These are phyloP conservation scores for Isaurus tuberculatus DNA, from an alignment of 92 coral and sea anemone genomes.

Conservation along the genomic window DNA sequence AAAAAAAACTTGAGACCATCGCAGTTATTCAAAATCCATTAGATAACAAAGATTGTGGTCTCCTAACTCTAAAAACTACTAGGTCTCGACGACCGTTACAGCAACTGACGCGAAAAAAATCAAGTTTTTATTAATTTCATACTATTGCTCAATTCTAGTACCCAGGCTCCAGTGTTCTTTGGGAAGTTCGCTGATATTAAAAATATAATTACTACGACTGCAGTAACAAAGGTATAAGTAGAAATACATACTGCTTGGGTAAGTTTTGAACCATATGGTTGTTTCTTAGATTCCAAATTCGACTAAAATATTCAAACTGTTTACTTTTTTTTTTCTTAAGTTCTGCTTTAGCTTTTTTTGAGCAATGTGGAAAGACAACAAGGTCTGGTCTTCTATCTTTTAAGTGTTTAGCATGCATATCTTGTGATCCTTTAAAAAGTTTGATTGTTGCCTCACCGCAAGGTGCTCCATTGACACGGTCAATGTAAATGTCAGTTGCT, in stretches of 20 bases:
- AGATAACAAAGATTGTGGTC: slow-evolving; percentile 1
- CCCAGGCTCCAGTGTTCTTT: not conserved
- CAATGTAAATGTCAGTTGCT: slow-evolving; percentile 44
- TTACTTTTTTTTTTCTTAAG: slow-evolving; percentile 37
- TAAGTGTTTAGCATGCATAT: slow-evolving; percentile 12
- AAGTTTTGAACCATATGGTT: slow-evolving; percentile 56
- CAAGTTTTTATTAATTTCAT: not conserved
- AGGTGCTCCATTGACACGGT: slow-evolving; percentile 30
- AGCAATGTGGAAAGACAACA: slow-evolving; percentile 27
- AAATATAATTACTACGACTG: not conserved
- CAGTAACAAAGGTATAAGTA: slow-evolving; percentile 45
- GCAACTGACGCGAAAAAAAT: not conserved
- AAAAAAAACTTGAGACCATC: not conserved
- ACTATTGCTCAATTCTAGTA: not conserved
- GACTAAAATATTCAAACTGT: slow-evolving; percentile 46
- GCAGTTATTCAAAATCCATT: not conserved
- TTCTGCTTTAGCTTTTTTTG: slow-evolving; percentile 38
- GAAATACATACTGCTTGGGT: slow-evolving; percentile 57
- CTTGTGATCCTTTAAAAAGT: slow-evolving; percentile 47
- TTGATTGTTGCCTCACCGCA: slow-evolving; percentile 16
- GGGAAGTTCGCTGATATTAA: not conserved
- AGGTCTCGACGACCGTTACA: not conserved
- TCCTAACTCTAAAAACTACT: not conserved
- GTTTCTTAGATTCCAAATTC: slow-evolving; percentile 62
- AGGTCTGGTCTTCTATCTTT: slow-evolving; percentile 24